Base-by-base conservation (phyloP, 2,113 vertebrate genomes). In the Pavo muticus region DNA sequence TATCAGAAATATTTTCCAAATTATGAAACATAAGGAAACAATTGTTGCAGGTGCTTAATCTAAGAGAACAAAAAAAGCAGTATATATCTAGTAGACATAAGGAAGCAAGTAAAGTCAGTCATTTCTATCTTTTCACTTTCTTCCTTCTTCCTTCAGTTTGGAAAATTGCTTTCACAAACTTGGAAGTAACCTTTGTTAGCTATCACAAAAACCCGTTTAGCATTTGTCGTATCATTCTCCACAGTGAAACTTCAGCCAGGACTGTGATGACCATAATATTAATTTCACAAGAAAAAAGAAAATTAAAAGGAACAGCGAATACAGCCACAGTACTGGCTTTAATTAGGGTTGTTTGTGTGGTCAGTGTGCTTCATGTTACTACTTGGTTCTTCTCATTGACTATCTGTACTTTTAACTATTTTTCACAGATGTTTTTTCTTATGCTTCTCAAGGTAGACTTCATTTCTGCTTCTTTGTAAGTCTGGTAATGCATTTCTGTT, bases 1-100 rank as follows among this genome's bases (percentile, higher is more conserved):
- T 90, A 70, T 77, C 65, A 74, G 44, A 80, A 90, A 71, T 83
- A 83, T 37, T 93, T 90, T 93, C 29, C 56, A 60, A 77, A 71
- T 73, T 86, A 54, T 63, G 39, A 77, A 91, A 44, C 27, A 42
- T 68, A 81, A 64, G 13, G 45, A 80, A 93, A 60, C 86, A 0
- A 67, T 42, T 83, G 14, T 87, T 94, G 92, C 59, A 73, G 23
- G n/a, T 92, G 72, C 72, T 85, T 85, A 27, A 87, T 40, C 14
- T 68, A 23, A 35, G 57, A 82, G 16, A 71, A 65, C 44, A 21
- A 57, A 47, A 56, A 65, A 14, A 20, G 14, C 63, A 4, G 4
- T 84, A 29, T 7, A 1, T 87, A 47, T 84, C 61, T 50, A 57
- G 32, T 24, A 48, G 42, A 76, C 67, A 56, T 45, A 17, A 90